phyloP scores from a whole-genome alignment of 2,888 invertebrate genomes.

The Actias luna region DNA sequence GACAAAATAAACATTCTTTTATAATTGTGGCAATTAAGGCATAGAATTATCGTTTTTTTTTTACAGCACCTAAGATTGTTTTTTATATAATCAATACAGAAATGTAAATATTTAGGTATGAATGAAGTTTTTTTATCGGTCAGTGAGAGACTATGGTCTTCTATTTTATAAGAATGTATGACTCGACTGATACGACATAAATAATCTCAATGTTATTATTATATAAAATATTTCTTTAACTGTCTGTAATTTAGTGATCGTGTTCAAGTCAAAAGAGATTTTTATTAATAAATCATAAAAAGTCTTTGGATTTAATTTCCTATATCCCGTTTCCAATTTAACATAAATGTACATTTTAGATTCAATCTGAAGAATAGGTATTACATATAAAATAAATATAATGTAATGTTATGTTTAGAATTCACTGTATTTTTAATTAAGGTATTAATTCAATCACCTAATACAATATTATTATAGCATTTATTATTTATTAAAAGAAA shows the following conservation, averaged over 20 bases:
- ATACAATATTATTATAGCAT: not conserved
- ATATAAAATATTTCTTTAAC: constrained; percentile 65
- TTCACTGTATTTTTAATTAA: no score
- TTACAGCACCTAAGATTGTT: constrained; percentile 11
- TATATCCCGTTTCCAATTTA: constrained; percentile 7
- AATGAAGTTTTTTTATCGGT: constrained; percentile 55
- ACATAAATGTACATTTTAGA: not conserved
- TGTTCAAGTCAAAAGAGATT: constrained; percentile 82
- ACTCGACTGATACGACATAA: constrained; percentile 71
- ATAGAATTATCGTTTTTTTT: constrained; percentile 3
- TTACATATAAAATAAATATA: no score
- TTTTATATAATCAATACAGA: constrained; percentile 20
- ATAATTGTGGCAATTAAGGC: constrained; percentile 15
- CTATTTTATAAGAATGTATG: constrained; percentile 61
- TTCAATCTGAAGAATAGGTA: no score
- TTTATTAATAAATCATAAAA: constrained; percentile 76
- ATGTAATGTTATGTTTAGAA: no score
- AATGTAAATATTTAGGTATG: constrained; percentile 50
- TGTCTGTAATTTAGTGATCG: constrained; percentile 81
- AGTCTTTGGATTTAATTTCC: constrained; percentile 36
- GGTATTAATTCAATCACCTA: not conserved
- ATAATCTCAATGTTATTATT: constrained; percentile 73
- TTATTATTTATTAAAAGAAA: not conserved
- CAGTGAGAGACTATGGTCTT: constrained; percentile 60
- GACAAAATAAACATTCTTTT: constrained; percentile 14